Base-by-base conservation (phyloP, 2,888 invertebrate species). In the Xanthorhoe designata region DNA sequence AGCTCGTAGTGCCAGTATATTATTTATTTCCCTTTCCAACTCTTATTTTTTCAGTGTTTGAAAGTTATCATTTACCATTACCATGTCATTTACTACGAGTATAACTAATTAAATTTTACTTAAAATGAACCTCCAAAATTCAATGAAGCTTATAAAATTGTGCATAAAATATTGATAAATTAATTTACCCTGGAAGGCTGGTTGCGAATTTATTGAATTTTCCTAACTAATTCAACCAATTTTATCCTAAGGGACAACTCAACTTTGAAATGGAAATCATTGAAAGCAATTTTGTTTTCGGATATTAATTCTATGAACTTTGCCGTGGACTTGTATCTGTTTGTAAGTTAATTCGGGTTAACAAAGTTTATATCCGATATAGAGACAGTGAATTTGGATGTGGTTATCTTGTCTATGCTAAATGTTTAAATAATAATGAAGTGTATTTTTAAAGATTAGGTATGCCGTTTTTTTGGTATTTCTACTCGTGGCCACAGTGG, bases 191-290 rank as follows among this genome's bases (percentile, higher is more conserved):
- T 73, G 69, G 75, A 81, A 77, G 75, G 76, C 59, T 69, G 76
- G 74, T 73, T 68, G 68, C 72, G 73, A 79, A 83, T 81, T 82
- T 78, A 84, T 85, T 79, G 72, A 85, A 83, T 78, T 77, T 78
- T 68, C 66, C 67, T 75, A 81, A 84, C 80, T 80, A 84, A 85
- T 82, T 63, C 51, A 63, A 63, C 56, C 42, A 51, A 63, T 56
- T 82, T 78, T 76, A 76, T 79, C 81, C 75, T 63, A 72, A 69
- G 66, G 72, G 70, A 72, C 68, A 74, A 72, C 71, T 75, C 70
- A 78, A 81, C 75, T 80, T 76, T 69, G 73, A 57, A 75, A 75
- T 71, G 71, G 75, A 78, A 75, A 81, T 80, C 78, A 82, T 79
- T 76, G 73, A 74, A 79, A 77, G 79, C 76, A 77, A 83, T 82